Evolutionary conservation across 2,888 invertebrate genomes (phyloP), one percentile per base, ranked within the genome.

Genomic region (Ochlodes sylvanus): DNA sequence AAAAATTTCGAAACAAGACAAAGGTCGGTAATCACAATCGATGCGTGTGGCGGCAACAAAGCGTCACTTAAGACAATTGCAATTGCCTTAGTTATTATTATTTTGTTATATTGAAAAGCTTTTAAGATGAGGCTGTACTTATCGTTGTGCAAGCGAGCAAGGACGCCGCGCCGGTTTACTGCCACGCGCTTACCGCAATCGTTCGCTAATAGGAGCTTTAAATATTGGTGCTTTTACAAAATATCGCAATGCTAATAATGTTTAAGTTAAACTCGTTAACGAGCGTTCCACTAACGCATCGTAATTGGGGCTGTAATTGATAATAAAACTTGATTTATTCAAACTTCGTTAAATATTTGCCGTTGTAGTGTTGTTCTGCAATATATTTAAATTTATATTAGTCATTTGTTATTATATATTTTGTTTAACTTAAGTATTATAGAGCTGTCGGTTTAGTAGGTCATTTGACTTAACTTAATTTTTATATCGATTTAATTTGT

Each of bases 111-210:
- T 75, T 79, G 74, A 80, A 84, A 88, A 88, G 87, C 88, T 90
- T 87, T 89, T 90, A 90, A 87, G 86, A 86, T 86, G 88, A 82
- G 79, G 83, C 80, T 82, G 85, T 83, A 85, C 80, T 86, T 89
- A 87, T 88, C 76, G 83, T 90, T 89, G 86, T 76, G 90, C 85
- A 90, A 92, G 79, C 80, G 77, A 75, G 80, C 88, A 90, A 90
- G 90, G 91, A 88, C 91, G 81, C 78, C 73, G 80, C n/a, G 76
- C 76, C 76, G 78, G 69, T 69, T 68, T 69, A 71, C 69, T 58
- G 61, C 70, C 63, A 62, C 68, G 63, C 68, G 72, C 70, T 75
- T 85, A 80, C 78, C 72, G 83, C 84, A 83, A 82, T 77, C 76
- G 66, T 75, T 68, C 63, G 73, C 72, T 65, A 71, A 73, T 75